Conservation (phyloP, 2,113 vertebrate species). For the Pituophis catenifer region DNA sequence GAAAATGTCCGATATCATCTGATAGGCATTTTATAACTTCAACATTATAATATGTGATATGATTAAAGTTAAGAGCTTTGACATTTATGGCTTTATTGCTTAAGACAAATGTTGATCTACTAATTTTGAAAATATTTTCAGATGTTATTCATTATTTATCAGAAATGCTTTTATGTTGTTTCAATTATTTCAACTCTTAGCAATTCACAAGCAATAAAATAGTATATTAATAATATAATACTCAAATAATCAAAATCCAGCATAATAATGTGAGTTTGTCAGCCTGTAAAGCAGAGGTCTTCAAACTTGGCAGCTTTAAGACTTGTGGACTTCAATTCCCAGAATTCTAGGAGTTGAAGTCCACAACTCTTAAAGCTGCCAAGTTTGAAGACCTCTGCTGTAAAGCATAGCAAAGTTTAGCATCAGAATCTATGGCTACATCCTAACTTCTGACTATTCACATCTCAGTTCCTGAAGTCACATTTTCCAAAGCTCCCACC, state of each 20-base stretch:
- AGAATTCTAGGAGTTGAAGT: too few species aligned
- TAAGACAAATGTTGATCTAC: not conserved
- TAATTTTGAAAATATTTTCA: not conserved
- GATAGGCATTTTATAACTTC: not conserved
- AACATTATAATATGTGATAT: not conserved
- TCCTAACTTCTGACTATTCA: not conserved
- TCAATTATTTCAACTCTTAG: not conserved
- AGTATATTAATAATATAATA: not conserved
- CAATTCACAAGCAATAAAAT: not conserved
- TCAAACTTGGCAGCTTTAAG: too few species aligned
- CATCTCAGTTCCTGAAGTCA: not conserved
- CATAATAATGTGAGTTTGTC: not conserved
- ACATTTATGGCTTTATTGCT: not conserved
- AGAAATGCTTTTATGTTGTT: not conserved
- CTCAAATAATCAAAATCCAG: not conserved
- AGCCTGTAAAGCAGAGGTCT: not conserved
- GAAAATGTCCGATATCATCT: not conserved
- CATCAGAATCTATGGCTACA: not conserved
- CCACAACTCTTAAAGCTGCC: too few species aligned
- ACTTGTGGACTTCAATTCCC: too few species aligned
- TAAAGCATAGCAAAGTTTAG: not conserved
- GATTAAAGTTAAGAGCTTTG: not conserved
- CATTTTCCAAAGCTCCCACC: not conserved
- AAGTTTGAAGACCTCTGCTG: not conserved
- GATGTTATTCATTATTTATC: not conserved